These are phyloP conservation scores for Dromococcyx pavoninus DNA, from an alignment of 2,797 vertebrate genomes.

Conservation along the genomic window DNA sequence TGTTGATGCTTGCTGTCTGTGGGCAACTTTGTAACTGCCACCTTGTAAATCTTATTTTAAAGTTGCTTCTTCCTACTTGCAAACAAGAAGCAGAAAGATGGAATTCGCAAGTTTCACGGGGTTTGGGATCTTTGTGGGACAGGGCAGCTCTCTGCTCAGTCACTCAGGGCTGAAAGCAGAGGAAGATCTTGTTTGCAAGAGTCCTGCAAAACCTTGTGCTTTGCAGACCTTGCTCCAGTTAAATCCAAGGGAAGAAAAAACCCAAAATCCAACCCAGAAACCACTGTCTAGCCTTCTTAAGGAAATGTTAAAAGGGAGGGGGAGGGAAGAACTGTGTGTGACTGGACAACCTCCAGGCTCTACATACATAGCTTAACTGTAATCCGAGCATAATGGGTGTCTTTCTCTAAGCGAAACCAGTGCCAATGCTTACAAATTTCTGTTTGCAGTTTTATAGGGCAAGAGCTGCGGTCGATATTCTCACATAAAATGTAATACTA, in stretches of 20 bases:
- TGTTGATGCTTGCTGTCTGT: neutral
- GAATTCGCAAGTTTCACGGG: neutral
- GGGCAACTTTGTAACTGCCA: neutral
- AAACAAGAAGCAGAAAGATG: neutral
- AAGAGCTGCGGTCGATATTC: slow-evolving; percentile 69
- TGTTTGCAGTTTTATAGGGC: slow-evolving; percentile 77
- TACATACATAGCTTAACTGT: slow-evolving; percentile 74
- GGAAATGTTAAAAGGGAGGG: slow-evolving; percentile 52
- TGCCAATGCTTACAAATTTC: slow-evolving; percentile 74
- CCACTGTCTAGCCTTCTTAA: slow-evolving; percentile 67
- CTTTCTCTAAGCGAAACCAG: slow-evolving; percentile 62
- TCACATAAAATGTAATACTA: slow-evolving; percentile 70
- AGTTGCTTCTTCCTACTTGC: neutral
- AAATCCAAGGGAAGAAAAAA: neutral
- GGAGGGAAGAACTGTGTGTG: slow-evolving; percentile 51
- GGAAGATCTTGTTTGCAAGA: neutral
- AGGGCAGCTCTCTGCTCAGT: neutral
- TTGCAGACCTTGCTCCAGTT: neutral
- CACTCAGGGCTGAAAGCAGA: neutral
- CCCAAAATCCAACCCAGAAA: slow-evolving; percentile 34
- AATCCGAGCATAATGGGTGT: slow-evolving; percentile 72
- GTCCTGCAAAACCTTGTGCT: slow-evolving; percentile 35
- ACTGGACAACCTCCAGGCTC: slow-evolving; percentile 75
- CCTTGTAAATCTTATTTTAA: neutral
- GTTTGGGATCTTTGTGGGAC: neutral